Evolutionary conservation across 2,113 vertebrate genomes (phyloP).

Genomic region (Nymphicus hollandicus): DNA sequence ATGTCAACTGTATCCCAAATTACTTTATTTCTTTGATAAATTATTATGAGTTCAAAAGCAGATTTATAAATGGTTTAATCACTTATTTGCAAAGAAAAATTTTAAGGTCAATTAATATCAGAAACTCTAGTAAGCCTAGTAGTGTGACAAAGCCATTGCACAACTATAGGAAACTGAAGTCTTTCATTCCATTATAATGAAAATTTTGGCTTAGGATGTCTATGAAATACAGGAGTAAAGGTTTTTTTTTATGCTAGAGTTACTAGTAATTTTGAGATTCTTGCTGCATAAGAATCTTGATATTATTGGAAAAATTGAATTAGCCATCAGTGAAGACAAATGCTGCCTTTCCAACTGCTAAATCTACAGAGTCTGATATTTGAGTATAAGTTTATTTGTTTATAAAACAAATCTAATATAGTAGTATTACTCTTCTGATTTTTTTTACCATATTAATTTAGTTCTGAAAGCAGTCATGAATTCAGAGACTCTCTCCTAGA

Average conservation of each 20-base stretch:
- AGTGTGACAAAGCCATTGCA: not conserved
- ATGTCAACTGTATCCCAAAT: not conserved
- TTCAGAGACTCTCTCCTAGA: not conserved
- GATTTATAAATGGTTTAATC: not conserved
- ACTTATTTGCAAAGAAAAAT: not conserved
- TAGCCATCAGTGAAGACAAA: not conserved
- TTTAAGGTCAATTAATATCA: not conserved
- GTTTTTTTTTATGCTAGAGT: not conserved
- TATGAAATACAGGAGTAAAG: not conserved
- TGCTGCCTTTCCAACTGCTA: not conserved
- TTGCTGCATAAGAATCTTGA: not conserved
- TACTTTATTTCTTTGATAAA: not conserved
- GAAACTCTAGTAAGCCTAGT: not conserved
- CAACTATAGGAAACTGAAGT: not conserved
- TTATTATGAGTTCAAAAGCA: not conserved
- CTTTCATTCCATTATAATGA: not conserved
- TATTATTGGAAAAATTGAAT: not conserved
- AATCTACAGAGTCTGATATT: not conserved
- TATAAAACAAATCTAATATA: not conserved
- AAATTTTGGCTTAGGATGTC: not conserved
- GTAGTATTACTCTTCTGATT: not conserved
- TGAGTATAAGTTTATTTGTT: not conserved
- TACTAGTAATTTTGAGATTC: not conserved
- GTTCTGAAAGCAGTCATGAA: not conserved
- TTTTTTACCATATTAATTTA: not conserved